phyloP scores from a whole-genome alignment of 2,113 vertebrate species.

The Anhinga rufa region DNA sequence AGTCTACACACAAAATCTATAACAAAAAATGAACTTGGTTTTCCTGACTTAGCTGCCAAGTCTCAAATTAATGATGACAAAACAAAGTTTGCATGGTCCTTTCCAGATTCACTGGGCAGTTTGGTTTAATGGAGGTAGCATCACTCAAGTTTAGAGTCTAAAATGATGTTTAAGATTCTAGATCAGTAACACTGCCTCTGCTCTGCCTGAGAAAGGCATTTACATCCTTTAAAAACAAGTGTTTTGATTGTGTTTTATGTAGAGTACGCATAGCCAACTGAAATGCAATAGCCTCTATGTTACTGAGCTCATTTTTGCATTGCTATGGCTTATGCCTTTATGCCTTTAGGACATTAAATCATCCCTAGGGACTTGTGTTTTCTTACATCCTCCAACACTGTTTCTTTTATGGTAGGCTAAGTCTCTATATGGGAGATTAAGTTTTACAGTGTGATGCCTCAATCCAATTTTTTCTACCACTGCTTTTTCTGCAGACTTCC shows the following conservation, averaged over 20 bases:
- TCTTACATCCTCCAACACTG: neutral
- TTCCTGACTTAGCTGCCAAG: neutral
- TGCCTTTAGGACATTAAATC: constrained; percentile 10
- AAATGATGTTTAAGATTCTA: neutral
- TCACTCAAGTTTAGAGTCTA: neutral
- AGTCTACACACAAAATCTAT: fast-evolving
- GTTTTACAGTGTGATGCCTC: neutral
- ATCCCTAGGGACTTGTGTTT: neutral
- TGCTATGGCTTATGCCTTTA: neutral
- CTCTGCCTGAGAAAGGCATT: neutral
- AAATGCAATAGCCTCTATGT: neutral
- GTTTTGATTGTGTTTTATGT: neutral
- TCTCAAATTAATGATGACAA: fast-evolving
- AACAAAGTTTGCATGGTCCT: fast-evolving
- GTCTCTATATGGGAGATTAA: neutral
- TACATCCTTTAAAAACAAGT: neutral
- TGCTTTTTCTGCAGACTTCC: neutral
- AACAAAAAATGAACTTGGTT: neutral
- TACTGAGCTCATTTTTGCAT: neutral
- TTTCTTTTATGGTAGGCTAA: neutral
- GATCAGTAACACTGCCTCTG: neutral
- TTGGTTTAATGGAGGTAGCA: neutral
- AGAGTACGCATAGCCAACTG: neutral
- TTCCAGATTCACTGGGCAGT: neutral
- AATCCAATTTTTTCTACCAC: neutral